These are phyloP conservation scores for Serranus cabrilla DNA, from an alignment of 2,797 vertebrate species.

Conservation along the genomic window DNA sequence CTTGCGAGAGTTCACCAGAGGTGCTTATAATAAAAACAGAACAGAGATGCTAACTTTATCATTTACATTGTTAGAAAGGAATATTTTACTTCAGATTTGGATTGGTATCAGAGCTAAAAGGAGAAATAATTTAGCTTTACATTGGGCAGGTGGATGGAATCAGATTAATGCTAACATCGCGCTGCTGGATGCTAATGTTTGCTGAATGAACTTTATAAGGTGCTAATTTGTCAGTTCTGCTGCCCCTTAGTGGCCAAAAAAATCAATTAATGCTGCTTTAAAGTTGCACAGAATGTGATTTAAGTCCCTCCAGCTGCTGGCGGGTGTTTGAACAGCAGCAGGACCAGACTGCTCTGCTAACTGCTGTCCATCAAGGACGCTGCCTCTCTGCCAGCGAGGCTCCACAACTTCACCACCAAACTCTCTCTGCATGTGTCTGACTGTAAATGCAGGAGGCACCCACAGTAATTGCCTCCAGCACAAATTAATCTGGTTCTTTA, in stretches of 20 bases:
- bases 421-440: slow-evolving; percentile 57
- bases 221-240: not conserved
- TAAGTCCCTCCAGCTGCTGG: slow-evolving; percentile 44
- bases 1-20: too few relatives aligned
- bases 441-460: slow-evolving; percentile 65
- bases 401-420: slow-evolving; percentile 48
- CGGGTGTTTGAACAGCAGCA: slow-evolving; percentile 35
- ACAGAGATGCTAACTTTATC: too few relatives aligned
- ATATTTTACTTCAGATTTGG: too few relatives aligned
- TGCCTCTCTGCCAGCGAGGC: slow-evolving; percentile 31
- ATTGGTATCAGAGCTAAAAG: not conserved
- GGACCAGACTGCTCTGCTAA: slow-evolving; percentile 31
- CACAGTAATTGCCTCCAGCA: slow-evolving; percentile 72
- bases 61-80: too few relatives aligned
- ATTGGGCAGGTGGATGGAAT: not conserved
- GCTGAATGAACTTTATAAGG: not conserved
- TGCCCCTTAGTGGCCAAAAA: not conserved
- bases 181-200: not conserved
- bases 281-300: slow-evolving; percentile 27
- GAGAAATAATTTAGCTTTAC: not conserved
- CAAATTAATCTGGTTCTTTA: slow-evolving; percentile 78
- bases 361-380: slow-evolving; percentile 48
- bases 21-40: too few relatives aligned
- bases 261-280: not conserved
- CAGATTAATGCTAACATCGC: not conserved